Base-by-base conservation (phyloP, 2,888 invertebrate genomes). In the Chrysodeixis includens region DNA sequence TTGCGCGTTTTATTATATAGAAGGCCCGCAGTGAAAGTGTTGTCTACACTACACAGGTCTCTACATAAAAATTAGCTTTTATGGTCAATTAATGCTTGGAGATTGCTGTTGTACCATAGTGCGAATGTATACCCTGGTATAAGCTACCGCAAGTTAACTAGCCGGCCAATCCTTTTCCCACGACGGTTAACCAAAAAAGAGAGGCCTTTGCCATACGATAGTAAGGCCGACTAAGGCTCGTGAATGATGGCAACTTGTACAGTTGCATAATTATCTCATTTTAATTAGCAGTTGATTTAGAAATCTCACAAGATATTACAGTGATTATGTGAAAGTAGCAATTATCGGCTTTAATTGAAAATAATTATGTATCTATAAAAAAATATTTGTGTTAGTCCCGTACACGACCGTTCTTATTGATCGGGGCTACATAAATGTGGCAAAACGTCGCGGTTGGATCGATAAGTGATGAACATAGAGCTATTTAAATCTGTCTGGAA, bases 1-100 rank as follows among this genome's bases (percentile, higher is more conserved):
- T 77, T 73, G 73, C 73, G 35, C 44, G 73, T 62, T 46, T 66
- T 30, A 46, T 32, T 56, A 55, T 64, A 18, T 56, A 76, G 65
- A 57, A 60, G 58, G 71, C 66, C 67, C 69, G 58, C 66, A 76
- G 79, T 72, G 71, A 66, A 72, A 72, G 72, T 67, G 35, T 58
- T 65, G 65, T 65, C n/a, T n/a, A n/a, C n/a, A n/a, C 26, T 26
- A 26, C 26, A 26, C 6, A 26, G 3, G 3, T 26, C 2, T 6
- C 46, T 57, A 35, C 35, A 35, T 74, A 74, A 68, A 75, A 76
- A 74, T 62, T 64, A 56, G 62, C 63, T 64, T 68, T 62, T 61
- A 69, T 75, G 69, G 61, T 56, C 58, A 59, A 67, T 55, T 51
- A 20, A 22, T 53, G 22, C 32, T 55, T 44, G 32, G 40, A 55